Percentiles rank a stretch among this genome's conserved stretches.
Conservation (phyloP, 2,113 vertebrate species). For the Porphyrio hochstetteri region DNA sequence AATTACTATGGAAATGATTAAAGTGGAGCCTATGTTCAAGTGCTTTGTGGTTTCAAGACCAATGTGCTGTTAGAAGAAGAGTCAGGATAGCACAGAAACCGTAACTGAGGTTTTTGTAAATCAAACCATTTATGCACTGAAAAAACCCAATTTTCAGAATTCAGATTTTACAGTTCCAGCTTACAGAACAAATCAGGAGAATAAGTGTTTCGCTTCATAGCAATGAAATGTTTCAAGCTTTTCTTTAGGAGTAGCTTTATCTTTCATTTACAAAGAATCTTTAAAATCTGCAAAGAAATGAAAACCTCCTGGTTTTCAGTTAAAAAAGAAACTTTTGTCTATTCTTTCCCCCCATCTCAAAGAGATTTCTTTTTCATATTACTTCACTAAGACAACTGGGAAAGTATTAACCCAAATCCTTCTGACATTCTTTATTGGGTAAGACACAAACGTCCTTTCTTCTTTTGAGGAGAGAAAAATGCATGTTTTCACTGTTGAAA, state of each 20-base stretch:
- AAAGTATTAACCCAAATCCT: background rate
- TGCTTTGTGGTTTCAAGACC: background rate
- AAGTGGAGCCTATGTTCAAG: background rate
- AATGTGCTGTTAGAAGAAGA: background rate
- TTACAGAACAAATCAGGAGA: background rate
- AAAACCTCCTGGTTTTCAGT: background rate
- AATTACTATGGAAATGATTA: background rate
- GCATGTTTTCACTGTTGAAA: background rate
- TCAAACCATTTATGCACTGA: background rate
- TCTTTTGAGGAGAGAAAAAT: background rate
- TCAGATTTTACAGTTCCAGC: background rate
- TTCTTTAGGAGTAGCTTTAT: background rate
- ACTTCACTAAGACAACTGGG: background rate
- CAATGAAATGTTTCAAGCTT: background rate
- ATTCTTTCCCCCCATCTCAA: accelerated
- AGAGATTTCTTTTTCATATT: background rate
- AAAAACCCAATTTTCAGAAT: background rate
- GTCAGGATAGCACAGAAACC: background rate
- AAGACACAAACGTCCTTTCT: background rate
- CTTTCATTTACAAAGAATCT: background rate
- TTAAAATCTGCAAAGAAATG: background rate
- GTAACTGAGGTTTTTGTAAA: background rate
- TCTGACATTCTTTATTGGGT: background rate
- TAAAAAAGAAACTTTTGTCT: background rate
- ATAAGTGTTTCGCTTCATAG: accelerated